These are phyloP conservation scores for Hiodon alosoides DNA, from an alignment of 2,113 vertebrate species.

Conservation along the genomic window DNA sequence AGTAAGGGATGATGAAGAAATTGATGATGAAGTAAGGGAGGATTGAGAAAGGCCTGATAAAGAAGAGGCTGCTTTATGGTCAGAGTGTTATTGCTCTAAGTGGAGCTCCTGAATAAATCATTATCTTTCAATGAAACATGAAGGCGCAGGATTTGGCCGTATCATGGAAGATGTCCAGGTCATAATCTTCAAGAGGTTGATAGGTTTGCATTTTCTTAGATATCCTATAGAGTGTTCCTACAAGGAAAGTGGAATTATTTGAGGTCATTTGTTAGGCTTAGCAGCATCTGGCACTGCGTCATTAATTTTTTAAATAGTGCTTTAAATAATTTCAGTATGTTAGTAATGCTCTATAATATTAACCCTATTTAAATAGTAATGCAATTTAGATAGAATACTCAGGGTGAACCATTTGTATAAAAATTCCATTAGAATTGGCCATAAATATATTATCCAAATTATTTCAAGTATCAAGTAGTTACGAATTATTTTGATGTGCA, in stretches of 20 bases:
- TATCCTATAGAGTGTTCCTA: constrained; percentile 49
- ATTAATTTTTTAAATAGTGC: constrained; percentile 54
- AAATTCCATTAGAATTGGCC: constrained; percentile 54
- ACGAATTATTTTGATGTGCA: constrained; percentile 41
- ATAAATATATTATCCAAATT: constrained; percentile 56
- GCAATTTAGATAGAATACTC: constrained; percentile 51
- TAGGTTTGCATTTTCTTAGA: constrained; percentile 59
- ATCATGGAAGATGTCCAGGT: constrained; percentile 61
- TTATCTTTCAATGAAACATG: constrained; percentile 64
- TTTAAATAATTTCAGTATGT: constrained; percentile 49
- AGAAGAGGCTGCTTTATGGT: background rate
- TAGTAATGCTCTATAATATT: constrained; percentile 57
- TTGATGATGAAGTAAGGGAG: no score
- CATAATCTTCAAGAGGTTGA: constrained; percentile 49
- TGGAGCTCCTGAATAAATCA: constrained; percentile 47
- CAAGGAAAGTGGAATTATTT: constrained; percentile 40
- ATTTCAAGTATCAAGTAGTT: constrained; percentile 44
- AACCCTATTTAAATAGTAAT: constrained; percentile 62
- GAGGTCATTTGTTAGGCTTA: constrained; percentile 56
- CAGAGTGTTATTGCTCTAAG: constrained; percentile 11
- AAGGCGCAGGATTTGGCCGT: constrained; percentile 59
- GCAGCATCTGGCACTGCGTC: constrained; percentile 45
- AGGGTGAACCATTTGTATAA: constrained; percentile 59
- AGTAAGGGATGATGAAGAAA: background rate
- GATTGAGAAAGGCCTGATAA: background rate